Conservation (phyloP, 2,113 vertebrate genomes). For the Cinclus mexicanus region DNA sequence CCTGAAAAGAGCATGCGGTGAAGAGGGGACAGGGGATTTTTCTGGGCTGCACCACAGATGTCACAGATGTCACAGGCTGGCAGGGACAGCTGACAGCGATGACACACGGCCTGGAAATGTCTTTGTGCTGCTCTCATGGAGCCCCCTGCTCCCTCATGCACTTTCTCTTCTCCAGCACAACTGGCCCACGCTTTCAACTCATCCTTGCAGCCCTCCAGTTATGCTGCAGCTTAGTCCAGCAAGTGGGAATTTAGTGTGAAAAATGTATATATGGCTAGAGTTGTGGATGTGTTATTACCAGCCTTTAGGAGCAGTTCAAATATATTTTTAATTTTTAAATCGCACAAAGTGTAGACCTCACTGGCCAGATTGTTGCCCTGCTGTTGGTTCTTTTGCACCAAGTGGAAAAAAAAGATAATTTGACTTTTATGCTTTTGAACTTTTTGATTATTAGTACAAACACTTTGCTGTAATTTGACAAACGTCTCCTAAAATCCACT, state of each 20-base stretch:
- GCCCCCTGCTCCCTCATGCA: slow-evolving; percentile 29
- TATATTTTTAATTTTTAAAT: background rate
- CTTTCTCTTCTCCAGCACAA: slow-evolving; percentile 8
- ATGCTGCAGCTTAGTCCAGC: background rate
- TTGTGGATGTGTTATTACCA: background rate
- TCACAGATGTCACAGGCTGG: slow-evolving; percentile 61
- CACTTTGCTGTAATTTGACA: background rate
- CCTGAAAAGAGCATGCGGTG: slow-evolving; percentile 16
- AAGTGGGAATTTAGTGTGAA: background rate
- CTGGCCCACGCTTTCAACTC: background rate
- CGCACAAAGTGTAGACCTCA: background rate
- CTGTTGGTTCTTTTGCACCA: background rate
- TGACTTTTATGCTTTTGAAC: background rate
- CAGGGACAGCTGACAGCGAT: slow-evolving; percentile 67
- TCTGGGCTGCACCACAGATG: slow-evolving; percentile 60
- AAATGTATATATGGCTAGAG: background rate
- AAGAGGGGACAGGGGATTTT: slow-evolving; percentile 57
- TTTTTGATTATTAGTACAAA: background rate
- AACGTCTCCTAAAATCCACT: background rate
- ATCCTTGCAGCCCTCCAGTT: background rate
- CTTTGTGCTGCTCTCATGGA: slow-evolving; percentile 46
- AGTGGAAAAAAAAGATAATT: background rate
- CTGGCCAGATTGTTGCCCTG: background rate
- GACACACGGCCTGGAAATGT: slow-evolving; percentile 20
- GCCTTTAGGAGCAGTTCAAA: background rate